Percentiles rank a stretch among this genome's conserved stretches.
phyloP scores from a whole-genome alignment of 92 coral and sea anemone genomes.

The Palythoa caribaeorum region DNA sequence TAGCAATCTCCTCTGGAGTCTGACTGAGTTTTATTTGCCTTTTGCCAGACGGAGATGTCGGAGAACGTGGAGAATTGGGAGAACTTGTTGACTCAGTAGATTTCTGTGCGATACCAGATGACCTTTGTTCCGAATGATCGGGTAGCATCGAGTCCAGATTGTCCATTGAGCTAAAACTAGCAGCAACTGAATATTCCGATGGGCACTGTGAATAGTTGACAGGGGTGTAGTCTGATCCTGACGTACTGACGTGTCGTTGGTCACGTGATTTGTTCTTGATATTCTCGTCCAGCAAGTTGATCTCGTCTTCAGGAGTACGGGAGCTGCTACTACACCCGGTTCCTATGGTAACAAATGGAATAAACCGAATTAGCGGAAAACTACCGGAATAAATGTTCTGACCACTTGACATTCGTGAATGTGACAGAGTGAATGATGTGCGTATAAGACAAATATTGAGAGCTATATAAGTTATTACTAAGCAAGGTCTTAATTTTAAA shows the following conservation, averaged over 20 bases:
- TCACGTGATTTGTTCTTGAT: neutral
- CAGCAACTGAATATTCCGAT: neutral
- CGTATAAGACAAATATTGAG: too few species aligned
- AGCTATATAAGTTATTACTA: too few species aligned
- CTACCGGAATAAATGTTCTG: neutral
- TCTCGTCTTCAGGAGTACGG: constrained; percentile 80
- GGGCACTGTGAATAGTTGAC: neutral
- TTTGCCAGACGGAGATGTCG: constrained; percentile 1
- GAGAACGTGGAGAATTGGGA: constrained; percentile 22
- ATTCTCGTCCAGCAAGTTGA: constrained; percentile 44
- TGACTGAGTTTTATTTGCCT: constrained; percentile 26
- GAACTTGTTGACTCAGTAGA: constrained; percentile 17
- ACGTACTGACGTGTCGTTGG: neutral
- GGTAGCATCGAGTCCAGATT: constrained; percentile 72
- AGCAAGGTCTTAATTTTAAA: neutral
- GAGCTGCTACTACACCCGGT: constrained; percentile 69
- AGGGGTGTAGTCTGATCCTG: neutral
- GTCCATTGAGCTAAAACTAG: constrained; percentile 37
- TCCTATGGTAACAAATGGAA: constrained; percentile 47
- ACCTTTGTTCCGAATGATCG: constrained; percentile 66
- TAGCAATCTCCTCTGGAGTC: constrained; percentile 33
- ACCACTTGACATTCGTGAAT: too few species aligned
- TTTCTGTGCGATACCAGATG: constrained; percentile 29
- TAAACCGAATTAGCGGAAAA: neutral
- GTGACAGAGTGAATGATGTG: too few species aligned